Conservation (phyloP, 2,888 invertebrate genomes). For the Drosophila diplacantha region DNA sequence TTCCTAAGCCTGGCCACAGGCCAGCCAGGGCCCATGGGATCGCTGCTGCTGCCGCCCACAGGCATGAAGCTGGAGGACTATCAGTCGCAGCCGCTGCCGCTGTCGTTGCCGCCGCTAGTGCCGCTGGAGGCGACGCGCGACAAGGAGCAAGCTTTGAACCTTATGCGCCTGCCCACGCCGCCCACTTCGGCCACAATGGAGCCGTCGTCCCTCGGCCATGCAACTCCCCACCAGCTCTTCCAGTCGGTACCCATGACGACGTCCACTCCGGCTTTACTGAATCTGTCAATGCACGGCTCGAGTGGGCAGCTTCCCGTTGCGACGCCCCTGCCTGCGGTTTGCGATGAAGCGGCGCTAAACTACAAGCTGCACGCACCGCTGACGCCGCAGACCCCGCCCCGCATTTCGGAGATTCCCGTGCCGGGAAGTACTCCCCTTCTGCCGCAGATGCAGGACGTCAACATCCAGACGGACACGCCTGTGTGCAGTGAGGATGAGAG, state of each 20-base stretch:
- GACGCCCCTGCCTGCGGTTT: constrained; percentile 37
- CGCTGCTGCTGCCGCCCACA: constrained; percentile 63
- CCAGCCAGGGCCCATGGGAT: constrained; percentile 50
- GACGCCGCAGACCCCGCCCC: constrained; percentile 69
- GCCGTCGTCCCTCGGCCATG: constrained; percentile 44
- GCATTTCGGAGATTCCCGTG: constrained; percentile 49
- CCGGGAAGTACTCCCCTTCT: constrained; percentile 17
- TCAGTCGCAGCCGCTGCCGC: constrained; percentile 42
- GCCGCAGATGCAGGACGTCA: constrained; percentile 87
- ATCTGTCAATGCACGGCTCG: constrained; percentile 61
- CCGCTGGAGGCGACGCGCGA: constrained; percentile 54
- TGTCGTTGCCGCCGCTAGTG: constrained; percentile 53
- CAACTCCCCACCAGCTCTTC: constrained; percentile 27
- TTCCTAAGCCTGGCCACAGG: constrained; percentile 65
- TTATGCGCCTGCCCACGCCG: constrained; percentile 74
- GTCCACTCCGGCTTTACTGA: constrained; percentile 48
- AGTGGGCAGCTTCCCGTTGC: constrained; percentile 23
- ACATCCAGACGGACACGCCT: constrained; percentile 89
- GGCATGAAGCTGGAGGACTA: constrained; percentile 87
- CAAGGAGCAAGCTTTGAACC: constrained; percentile 69
- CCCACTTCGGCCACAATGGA: constrained; percentile 74
- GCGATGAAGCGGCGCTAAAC: constrained; percentile 57
- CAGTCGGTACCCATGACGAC: constrained; percentile 32
- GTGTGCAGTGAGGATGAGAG: constrained; percentile 82
- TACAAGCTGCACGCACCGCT: constrained; percentile 59